A percentile compares a stretch with the other conserved stretches of the same genome.
Evolutionary conservation across 1,140 invertebrate genomes (phyloP).

Genomic region (Drosophila gunungcola): DNA sequence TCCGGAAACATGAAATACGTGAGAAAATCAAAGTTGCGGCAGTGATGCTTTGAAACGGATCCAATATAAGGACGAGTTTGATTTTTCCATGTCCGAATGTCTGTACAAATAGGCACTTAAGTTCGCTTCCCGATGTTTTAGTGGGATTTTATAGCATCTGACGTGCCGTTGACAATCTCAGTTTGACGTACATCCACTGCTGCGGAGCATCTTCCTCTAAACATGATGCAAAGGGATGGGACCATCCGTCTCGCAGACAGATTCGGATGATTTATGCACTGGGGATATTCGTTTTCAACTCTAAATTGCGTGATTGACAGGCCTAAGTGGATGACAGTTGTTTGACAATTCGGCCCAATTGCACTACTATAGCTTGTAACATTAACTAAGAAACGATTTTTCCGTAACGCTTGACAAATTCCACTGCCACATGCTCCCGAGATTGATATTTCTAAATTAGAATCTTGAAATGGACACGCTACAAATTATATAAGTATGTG

Average conservation of each 20-base stretch:
- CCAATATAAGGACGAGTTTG: conserved; percentile 29
- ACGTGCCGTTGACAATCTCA: conserved; percentile 80
- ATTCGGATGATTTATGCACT: conserved; percentile 73
- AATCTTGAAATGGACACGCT: conserved; percentile 26
- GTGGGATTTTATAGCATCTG: conserved; percentile 73
- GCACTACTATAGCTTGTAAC: conserved; percentile 64
- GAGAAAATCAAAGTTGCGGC: conserved; percentile 69
- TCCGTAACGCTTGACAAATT: conserved; percentile 84
- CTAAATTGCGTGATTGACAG: conserved; percentile 81
- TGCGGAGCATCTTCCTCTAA: conserved; percentile 46
- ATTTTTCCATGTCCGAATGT: conserved; percentile 37
- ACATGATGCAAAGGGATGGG: conserved; percentile 25
- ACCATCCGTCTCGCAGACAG: conserved; percentile 48
- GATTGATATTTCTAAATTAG: conserved; percentile 59
- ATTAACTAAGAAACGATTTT: conserved; percentile 73
- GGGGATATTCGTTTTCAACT: conserved; percentile 60
- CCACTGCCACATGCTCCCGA: conserved; percentile 61
- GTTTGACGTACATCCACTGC: conserved; percentile 71
- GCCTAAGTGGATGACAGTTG: conserved; percentile 84
- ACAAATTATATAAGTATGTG: conserved; percentile 27
- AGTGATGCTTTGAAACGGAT: conserved; percentile 41
- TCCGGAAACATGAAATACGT: conserved; percentile 83
- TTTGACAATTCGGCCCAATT: conserved; percentile 78
- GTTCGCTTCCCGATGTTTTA: conserved; percentile 62
- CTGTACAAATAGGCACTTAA: conserved; percentile 72